Conservation (phyloP, 2,797 vertebrate genomes). For the Pteronotus mesoamericanus region DNA sequence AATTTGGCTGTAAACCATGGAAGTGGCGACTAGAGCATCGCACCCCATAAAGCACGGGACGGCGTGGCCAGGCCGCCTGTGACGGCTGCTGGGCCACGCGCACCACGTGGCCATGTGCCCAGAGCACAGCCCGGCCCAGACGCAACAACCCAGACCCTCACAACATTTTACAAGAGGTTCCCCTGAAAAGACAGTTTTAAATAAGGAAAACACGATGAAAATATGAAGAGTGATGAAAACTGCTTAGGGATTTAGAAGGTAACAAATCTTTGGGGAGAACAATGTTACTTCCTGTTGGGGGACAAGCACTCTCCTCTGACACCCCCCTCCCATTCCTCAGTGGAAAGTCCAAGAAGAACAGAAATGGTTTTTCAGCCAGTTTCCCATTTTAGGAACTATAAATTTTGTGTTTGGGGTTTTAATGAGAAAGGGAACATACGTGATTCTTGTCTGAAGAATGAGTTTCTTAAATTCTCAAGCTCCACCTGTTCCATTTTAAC, state of each 20-base stretch:
- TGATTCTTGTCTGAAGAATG: neutral
- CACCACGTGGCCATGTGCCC: neutral
- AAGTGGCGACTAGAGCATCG: accelerated
- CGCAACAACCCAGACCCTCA: no score
- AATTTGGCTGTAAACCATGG: neutral
- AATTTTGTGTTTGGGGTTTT: neutral
- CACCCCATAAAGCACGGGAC: neutral
- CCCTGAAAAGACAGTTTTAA: neutral
- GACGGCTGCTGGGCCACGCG: neutral
- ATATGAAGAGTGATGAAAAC: neutral
- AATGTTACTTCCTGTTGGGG: neutral
- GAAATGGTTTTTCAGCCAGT: neutral
- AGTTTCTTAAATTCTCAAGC: neutral
- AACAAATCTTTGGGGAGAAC: neutral
- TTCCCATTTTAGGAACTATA: neutral
- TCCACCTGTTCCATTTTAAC: neutral
- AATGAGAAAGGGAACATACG: neutral
- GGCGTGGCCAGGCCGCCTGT: neutral
- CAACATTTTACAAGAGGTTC: neutral
- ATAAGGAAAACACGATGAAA: neutral
- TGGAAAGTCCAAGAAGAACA: neutral
- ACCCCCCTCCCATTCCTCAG: neutral
- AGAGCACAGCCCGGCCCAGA: neutral
- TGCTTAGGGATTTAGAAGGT: neutral
- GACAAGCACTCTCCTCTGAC: neutral